phyloP scores from a whole-genome alignment of 2,888 invertebrate species.

The Lamellibrachia columna region DNA sequence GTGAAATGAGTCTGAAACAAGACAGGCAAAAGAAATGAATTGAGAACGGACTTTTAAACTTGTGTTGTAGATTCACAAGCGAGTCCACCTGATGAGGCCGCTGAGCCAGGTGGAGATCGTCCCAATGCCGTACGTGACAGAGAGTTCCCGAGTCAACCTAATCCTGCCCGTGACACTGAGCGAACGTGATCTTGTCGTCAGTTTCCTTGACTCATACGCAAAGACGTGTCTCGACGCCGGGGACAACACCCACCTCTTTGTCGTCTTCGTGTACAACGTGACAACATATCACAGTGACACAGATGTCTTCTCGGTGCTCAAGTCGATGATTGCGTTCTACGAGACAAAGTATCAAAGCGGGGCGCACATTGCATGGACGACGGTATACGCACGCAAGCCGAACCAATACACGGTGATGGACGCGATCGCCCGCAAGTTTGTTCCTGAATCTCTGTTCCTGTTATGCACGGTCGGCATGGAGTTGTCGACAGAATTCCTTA shows the following conservation, averaged over 20 bases:
- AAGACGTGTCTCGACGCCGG: constrained; percentile 78
- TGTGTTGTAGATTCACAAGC: constrained; percentile 54
- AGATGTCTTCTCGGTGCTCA: constrained; percentile 72
- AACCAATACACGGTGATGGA: constrained; percentile 74
- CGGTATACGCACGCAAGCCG: constrained; percentile 47
- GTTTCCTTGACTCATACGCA: constrained; percentile 80
- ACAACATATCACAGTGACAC: constrained; percentile 33
- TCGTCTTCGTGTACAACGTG: constrained; percentile 73
- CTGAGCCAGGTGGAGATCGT: constrained; percentile 88
- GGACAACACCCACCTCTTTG: constrained; percentile 80
- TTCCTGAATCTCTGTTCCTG: constrained; percentile 70
- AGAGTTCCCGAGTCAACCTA: constrained; percentile 84
- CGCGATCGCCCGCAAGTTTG: constrained; percentile 76
- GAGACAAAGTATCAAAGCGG: constrained; percentile 76
- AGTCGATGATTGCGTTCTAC: constrained; percentile 73
- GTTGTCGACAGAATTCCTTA: constrained; percentile 74
- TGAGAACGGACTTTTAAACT: too few relatives aligned
- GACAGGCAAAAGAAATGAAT: too few relatives aligned
- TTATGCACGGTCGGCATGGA: constrained; percentile 57
- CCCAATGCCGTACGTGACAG: constrained; percentile 94
- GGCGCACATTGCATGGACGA: constrained; percentile 71
- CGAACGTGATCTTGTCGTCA: constrained; percentile 69
- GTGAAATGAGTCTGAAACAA: too few relatives aligned
- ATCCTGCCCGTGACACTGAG: constrained; percentile 75
- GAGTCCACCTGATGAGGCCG: constrained; percentile 84